phyloP scores from a whole-genome alignment of 2,888 invertebrate genomes.

The Coelopa pilipes region DNA sequence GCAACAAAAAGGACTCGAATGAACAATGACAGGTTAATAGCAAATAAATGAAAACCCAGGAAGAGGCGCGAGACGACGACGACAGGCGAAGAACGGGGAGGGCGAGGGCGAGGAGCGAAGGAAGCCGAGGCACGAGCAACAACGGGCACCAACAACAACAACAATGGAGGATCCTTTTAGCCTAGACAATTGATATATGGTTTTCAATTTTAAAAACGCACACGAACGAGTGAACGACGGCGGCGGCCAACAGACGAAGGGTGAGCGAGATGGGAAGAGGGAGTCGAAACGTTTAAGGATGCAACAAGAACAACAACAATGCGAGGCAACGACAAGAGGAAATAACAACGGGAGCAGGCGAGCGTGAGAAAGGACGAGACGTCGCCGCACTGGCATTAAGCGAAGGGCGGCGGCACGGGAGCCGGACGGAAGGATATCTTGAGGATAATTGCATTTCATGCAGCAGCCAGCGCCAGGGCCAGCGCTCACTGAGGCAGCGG shows the following conservation, averaged over 20 bases:
- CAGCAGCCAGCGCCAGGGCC: conserved; percentile 24
- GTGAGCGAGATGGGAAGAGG: conserved; percentile 32
- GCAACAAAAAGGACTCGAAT: conserved; percentile 53
- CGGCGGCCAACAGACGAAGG: conserved; percentile 44
- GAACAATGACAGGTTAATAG: conserved; percentile 66
- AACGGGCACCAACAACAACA: conserved; percentile 26
- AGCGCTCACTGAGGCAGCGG: neutral
- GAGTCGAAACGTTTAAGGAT: conserved; percentile 26
- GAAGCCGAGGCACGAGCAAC: conserved; percentile 13
- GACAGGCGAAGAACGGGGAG: conserved; percentile 1
- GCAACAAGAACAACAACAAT: conserved; percentile 22
- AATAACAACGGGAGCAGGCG: neutral
- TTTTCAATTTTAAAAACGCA: conserved; percentile 56
- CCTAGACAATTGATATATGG: conserved; percentile 62
- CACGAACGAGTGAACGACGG: conserved; percentile 46
- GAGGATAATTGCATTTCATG: conserved; percentile 27
- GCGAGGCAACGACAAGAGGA: neutral
- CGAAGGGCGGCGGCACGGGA: neutral
- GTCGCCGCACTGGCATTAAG: neutral
- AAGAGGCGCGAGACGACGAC: neutral
- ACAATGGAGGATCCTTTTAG: conserved; percentile 50
- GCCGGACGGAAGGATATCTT: conserved; percentile 12
- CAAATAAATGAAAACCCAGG: conserved; percentile 62
- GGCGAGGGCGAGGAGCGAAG: conserved; percentile 24
- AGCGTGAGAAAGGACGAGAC: neutral